Conservation (phyloP, 1,140 invertebrate species). For the Alviniconcha marisindica region DNA sequence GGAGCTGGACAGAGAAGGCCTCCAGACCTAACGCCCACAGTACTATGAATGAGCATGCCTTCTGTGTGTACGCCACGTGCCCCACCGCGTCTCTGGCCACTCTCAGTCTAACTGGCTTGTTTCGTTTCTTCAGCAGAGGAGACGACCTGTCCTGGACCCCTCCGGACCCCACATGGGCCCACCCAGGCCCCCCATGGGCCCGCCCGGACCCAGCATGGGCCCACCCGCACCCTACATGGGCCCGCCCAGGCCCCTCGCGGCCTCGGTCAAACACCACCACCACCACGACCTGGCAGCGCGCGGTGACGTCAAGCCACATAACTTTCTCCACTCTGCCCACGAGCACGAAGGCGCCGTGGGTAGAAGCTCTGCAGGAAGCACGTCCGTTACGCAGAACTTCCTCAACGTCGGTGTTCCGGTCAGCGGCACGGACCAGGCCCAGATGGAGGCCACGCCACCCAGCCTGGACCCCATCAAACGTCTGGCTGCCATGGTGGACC, state of each 20-base stretch:
- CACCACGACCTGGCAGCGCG: not conserved
- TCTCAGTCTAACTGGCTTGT: constrained; percentile 5
- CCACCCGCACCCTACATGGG: not conserved
- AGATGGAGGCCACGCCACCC: not conserved
- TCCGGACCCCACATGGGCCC: not conserved
- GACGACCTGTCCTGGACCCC: not conserved
- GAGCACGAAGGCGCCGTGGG: no score
- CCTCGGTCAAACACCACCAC: not conserved
- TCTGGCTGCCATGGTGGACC: constrained; percentile 13
- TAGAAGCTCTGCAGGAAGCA: not conserved
- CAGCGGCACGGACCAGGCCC: not conserved
- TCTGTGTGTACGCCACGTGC: no score
- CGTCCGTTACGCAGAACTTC: not conserved
- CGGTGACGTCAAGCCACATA: not conserved
- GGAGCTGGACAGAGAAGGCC: no score
- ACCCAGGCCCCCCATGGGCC: not conserved
- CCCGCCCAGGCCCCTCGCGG: not conserved
- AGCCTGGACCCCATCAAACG: not conserved
- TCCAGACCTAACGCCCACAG: no score
- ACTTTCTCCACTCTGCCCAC: not conserved
- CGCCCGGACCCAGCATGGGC: not conserved
- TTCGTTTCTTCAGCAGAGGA: constrained; percentile 21
- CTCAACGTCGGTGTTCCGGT: not conserved
- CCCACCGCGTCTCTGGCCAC: not conserved
- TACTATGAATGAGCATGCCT: no score